A percentile compares a stretch with the other conserved stretches of the same genome.
These are phyloP conservation scores for Aphidius ervi DNA, from an alignment of 1,140 invertebrate genomes.

Conservation along the genomic window DNA sequence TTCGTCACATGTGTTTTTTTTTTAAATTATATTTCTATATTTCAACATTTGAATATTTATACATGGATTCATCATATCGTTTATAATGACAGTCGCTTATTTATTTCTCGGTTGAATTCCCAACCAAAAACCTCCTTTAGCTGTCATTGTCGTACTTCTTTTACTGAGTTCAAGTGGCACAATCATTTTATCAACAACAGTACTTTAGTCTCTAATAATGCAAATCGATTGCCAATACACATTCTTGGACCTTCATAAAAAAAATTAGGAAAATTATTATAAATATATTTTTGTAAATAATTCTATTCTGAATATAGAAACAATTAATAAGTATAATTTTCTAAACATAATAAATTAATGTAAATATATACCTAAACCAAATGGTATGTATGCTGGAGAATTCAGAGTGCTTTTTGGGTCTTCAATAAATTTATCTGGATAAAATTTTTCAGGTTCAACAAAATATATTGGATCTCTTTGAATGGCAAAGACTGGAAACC, in stretches of 20 bases:
- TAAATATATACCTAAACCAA: slow-evolving; percentile 28
- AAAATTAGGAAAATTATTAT: too few relatives aligned
- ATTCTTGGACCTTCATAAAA: slow-evolving; percentile 22
- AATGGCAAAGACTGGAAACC: slow-evolving; percentile 45
- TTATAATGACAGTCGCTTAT: slow-evolving; percentile 10
- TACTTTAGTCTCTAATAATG: slow-evolving; percentile 35
- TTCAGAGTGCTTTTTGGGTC: slow-evolving; percentile 37
- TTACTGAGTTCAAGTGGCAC: slow-evolving; percentile 23
- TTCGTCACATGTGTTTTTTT: too few relatives aligned
- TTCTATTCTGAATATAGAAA: too few relatives aligned
- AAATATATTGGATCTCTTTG: slow-evolving; percentile 54
- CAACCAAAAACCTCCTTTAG: slow-evolving; percentile 27
- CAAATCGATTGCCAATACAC: slow-evolving; percentile 47
- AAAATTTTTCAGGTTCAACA: slow-evolving; percentile 55
- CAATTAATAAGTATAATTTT: too few relatives aligned
- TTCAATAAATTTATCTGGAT: slow-evolving; percentile 57
- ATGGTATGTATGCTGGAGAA: slow-evolving; percentile 29
- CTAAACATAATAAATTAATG: too few relatives aligned
- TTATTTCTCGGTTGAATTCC: background rate
- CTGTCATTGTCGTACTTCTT: slow-evolving; percentile 10
- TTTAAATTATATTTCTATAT: too few relatives aligned
- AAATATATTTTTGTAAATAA: too few relatives aligned
- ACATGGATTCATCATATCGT: too few relatives aligned
- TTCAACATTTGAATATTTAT: too few relatives aligned
- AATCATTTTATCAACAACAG: slow-evolving; percentile 32